A percentile compares a stretch with the other conserved stretches of the same genome.
Evolutionary conservation across 2,888 invertebrate species (phyloP).

Genomic region (Automeris io): DNA sequence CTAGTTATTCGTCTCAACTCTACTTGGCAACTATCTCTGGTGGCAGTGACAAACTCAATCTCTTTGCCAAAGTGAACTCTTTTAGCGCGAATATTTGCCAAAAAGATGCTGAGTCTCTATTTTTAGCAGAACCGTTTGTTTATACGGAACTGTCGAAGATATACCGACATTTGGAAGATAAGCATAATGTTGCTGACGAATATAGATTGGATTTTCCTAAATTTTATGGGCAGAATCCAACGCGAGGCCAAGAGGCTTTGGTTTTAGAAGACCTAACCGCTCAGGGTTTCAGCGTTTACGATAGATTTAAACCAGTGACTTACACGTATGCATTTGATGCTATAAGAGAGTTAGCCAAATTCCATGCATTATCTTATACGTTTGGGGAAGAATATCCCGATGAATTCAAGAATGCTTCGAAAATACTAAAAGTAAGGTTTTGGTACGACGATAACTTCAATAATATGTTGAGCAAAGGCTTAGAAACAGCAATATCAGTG

Average conservation of each 20-base stretch:
- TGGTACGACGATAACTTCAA: neutral
- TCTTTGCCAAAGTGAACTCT: neutral
- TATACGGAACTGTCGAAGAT: neutral
- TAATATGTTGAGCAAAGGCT: neutral
- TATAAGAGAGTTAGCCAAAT: neutral
- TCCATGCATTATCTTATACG: neutral
- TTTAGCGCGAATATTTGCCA: neutral
- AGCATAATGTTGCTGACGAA: conserved; percentile 12
- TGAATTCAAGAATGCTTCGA: neutral
- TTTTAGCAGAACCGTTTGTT: neutral
- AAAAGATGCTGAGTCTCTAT: neutral
- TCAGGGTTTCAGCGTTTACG: neutral
- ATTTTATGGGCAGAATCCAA: neutral
- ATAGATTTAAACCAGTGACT: conserved; percentile 1
- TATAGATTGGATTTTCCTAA: neutral
- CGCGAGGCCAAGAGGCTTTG: neutral
- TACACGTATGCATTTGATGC: neutral
- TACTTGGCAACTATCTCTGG: conserved; percentile 7
- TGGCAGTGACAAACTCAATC: neutral
- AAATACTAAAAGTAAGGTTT: neutral
- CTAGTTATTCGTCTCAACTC: neutral
- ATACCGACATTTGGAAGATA: conserved; percentile 1
- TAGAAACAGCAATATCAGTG: neutral
- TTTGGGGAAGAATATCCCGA: neutral
- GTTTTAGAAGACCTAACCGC: conserved; percentile 5